These are phyloP conservation scores for Rhyacichthys aspro DNA, from an alignment of 2,797 vertebrate species.

Conservation along the genomic window DNA sequence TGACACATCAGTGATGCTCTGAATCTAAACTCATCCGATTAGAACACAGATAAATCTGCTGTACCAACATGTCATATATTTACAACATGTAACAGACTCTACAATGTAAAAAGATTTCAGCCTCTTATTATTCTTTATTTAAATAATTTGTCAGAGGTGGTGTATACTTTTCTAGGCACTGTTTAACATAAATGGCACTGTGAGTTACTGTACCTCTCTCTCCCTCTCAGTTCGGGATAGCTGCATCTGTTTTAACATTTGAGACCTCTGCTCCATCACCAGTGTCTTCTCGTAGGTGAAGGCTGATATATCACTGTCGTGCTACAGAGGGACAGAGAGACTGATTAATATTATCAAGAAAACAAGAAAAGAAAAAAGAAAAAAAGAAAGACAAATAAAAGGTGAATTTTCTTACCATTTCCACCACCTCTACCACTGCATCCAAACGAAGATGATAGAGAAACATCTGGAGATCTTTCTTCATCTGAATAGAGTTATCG, in stretches of 20 bases:
- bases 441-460: conserved; percentile 93
- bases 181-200: no score
- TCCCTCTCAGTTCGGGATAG: conserved; percentile 91
- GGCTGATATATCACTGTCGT: conserved; percentile 94
- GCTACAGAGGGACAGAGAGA: conserved; percentile 61
- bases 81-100: neutral
- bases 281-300: conserved; percentile 97
- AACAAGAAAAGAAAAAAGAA: no score
- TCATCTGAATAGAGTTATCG: conserved; percentile 99
- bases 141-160: no score
- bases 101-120: neutral
- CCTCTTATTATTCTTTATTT: no score
- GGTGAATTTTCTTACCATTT: conserved; percentile 86
- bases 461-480: conserved; percentile 95
- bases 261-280: conserved; percentile 95
- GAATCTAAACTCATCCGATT: conserved; percentile 78
- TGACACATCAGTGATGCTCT: conserved; percentile 88
- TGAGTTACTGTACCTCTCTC: conserved; percentile 83
- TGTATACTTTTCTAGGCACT: no score
- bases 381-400: no score
- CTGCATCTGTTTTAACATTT: conserved; percentile 97
- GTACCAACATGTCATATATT: neutral
- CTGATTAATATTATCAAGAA: neutral
- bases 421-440: conserved; percentile 95
- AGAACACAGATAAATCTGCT: neutral